Evolutionary conservation across 2,113 vertebrate species (phyloP).

Genomic region (Ptilonorhynchus violaceus): DNA sequence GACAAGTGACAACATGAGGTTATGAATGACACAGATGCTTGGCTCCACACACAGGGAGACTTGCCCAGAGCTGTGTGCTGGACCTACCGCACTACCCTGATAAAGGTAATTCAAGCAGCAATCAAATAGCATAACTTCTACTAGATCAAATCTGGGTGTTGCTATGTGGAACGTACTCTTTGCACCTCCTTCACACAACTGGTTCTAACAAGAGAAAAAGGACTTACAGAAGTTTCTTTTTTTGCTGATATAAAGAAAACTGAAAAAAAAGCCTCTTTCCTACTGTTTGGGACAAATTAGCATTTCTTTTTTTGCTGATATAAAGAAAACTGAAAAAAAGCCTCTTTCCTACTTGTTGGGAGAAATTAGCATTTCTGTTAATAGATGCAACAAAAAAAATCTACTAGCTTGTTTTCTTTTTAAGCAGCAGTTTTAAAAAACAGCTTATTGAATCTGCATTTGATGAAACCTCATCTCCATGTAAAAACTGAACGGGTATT

Average conservation of each 20-base stretch:
- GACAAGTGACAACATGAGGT: not conserved
- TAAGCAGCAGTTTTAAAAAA: not conserved
- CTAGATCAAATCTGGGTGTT: not conserved
- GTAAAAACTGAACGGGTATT: not conserved
- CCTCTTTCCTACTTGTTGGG: not conserved
- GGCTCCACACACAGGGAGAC: not conserved
- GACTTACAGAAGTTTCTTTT: not conserved
- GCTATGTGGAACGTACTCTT: not conserved
- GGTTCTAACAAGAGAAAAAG: not conserved
- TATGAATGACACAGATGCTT: not conserved
- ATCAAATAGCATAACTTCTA: not conserved
- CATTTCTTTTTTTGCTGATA: not conserved
- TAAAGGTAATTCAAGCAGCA: not conserved
- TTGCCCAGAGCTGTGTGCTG: rapidly evolving
- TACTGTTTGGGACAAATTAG: not conserved
- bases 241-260: not conserved
- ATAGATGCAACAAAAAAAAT: not conserved
- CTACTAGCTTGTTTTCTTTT: not conserved
- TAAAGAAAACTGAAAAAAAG: not conserved
- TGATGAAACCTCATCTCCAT: not conserved
- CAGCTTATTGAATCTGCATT: not conserved
- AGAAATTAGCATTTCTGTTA: not conserved
- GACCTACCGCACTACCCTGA: not conserved
- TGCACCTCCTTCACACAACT: not conserved
- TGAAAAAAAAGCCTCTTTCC: not conserved